Evolutionary conservation across 1,140 invertebrate genomes (phyloP).

Genomic region (Brachionus manjavacas): DNA sequence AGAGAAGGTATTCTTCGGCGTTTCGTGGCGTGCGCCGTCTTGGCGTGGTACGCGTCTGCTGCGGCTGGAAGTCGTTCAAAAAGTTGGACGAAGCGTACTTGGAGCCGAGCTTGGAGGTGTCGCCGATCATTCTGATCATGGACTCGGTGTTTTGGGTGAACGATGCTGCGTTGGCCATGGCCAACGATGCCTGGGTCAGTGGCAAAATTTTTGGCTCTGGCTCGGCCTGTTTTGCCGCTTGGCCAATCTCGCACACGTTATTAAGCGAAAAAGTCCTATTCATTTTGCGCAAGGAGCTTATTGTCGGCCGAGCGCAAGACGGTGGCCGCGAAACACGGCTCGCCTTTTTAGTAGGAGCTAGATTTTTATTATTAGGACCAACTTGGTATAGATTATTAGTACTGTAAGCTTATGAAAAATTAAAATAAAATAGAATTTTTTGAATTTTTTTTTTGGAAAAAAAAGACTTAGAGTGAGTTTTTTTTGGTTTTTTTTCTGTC

Average conservation of each 20-base stretch:
- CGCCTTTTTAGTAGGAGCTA: conserved; percentile 23
- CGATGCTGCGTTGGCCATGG: background rate
- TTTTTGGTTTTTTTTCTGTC: background rate
- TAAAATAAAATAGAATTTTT: background rate
- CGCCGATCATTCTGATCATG: background rate
- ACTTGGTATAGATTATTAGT: conserved; percentile 36
- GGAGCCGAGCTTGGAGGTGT: background rate
- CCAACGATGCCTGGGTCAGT: background rate
- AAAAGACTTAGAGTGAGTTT: conserved; percentile 14
- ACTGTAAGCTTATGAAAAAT: conserved; percentile 20
- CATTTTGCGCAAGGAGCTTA: conserved; percentile 41
- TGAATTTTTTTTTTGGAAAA: background rate
- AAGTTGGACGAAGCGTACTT: conserved; percentile 33
- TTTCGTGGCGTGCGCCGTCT: conserved; percentile 5
- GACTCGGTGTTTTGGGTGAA: background rate
- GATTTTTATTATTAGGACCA: conserved; percentile 32
- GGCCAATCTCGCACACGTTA: conserved; percentile 5
- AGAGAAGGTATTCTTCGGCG: conserved; percentile 19
- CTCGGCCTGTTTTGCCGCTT: background rate
- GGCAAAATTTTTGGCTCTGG: conserved; percentile 15
- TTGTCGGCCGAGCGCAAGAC: conserved; percentile 38
- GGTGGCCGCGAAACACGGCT: conserved; percentile 16
- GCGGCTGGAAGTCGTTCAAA: conserved; percentile 33
- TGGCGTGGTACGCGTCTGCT: conserved; percentile 25
- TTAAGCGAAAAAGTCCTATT: conserved; percentile 41